Evolutionary conservation across 2,888 invertebrate species (phyloP), one percentile per base, ranked within the genome.

Genomic region (Chloromyia formosa): DNA sequence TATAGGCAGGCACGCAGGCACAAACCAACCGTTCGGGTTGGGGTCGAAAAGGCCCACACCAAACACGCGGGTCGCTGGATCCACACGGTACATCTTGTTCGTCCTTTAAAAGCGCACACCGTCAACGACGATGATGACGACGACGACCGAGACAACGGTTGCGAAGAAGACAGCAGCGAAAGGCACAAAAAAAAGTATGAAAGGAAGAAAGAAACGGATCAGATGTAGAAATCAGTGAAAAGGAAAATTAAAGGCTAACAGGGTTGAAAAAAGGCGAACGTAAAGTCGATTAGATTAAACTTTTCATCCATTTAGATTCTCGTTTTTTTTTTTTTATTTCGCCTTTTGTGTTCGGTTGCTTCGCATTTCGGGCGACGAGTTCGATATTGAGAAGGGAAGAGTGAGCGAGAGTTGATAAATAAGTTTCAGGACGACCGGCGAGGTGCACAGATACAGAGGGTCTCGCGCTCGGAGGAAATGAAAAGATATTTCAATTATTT

Each of bases 181-280:
- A 1, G 16, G 9, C n/a, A 53, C 4, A 16, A 16, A 16, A 53
- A 16, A 16, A 53, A 4, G 1, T 53, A 16, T 16, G 12, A 16
- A 16, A 12, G 20, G 18, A 18, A n/a, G 56, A 56, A 56, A 56
- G 2, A 35, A 58, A 27, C 23, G 71, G 58, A 58, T 71, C 71
- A 71, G 58, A 71, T 71, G 58, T 71, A 58, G 71, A 71, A 71
- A 71, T 71, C 71, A 71, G 56, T 71, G 71, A 40, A 40, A 53
- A 71, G 40, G 71, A 71, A 71, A 71, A 71, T 71, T 58, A 53
- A 71, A 71, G 71, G 71, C 71, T 58, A 71, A 71, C 56, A 12
- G 71, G 71, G 71, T 42, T 53, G 58, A 71, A 71, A 69, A 23
- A 53, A 69, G 35, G 53, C 27, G 27, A 53, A 53, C 20, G 40